Evolutionary conservation across 2,797 vertebrate genomes (phyloP).

Genomic region (Muscicapa striata): DNA sequence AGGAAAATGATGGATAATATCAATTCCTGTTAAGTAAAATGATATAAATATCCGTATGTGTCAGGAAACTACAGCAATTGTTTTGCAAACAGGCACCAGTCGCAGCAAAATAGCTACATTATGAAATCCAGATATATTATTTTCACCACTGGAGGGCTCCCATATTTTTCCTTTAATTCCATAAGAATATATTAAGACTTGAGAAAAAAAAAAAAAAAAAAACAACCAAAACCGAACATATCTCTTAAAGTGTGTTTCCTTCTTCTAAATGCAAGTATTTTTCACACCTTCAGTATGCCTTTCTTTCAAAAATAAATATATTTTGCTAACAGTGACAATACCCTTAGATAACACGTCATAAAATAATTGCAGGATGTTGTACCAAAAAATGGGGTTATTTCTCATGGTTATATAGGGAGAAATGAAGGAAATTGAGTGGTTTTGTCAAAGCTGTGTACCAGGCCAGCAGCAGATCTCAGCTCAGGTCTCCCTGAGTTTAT

Average conservation of each 20-base stretch:
- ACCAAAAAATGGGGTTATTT: neutral
- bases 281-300: neutral
- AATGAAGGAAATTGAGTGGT: neutral
- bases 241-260: neutral
- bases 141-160: slow-evolving; percentile 74
- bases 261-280: neutral
- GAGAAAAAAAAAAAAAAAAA: neutral
- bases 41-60: neutral
- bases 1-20: neutral
- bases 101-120: neutral
- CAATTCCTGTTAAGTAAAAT: neutral
- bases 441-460: neutral
- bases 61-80: neutral
- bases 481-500: neutral
- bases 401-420: neutral
- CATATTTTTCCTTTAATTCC: slow-evolving; percentile 61
- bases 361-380: neutral
- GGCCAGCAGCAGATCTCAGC: neutral
- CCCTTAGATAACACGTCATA: neutral
- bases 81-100: neutral
- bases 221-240: neutral
- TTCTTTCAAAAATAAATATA: neutral
- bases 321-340: neutral
- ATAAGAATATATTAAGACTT: neutral
- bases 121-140: slow-evolving; percentile 37